Base-by-base conservation (phyloP, 2,888 invertebrate species). In the Leucophora obtusa region DNA sequence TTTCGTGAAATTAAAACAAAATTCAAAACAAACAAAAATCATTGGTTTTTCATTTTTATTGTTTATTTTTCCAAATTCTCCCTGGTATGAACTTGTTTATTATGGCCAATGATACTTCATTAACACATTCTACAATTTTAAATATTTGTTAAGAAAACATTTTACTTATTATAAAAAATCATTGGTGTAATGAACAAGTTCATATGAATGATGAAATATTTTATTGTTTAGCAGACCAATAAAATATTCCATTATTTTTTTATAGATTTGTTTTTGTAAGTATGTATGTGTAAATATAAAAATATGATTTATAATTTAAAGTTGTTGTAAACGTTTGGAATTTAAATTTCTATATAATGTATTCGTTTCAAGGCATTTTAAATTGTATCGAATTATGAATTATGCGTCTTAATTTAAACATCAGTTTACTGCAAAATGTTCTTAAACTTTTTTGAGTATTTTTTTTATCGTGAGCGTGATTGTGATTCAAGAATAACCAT, bases 11-110 rank as follows among this genome's bases (percentile, higher is more conserved):
- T 83, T 83, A 77, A 83, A 84, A 78, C 58, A 75, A 80, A 80
- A 33, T 68, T 80, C 69, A 68, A 71, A 83, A 83, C 83, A 83
- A 51, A 78, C 62, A 69, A 83, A 83, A 84, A 79, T 79, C 71
- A 82, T 84, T 83, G 83, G 78, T 82, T 85, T 82, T 82, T 83
- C 69, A 77, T 82, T 82, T 81, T 54, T n/a, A n/a, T n/a, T n/a
- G n/a, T n/a, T 62, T 78, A 63, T 43, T 71, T 17, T 33, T n/a
- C 21, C 35, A 74, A 53, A 10, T 66, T 50, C 10, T 51, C 38
- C 35, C 38, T 60, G 56, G 66, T 66, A 66, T 81, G 73, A 73
- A 60, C 81, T 70, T 77, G 70, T 77, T 81, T 66, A 70, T 60
- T 72, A 47, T 33, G 47, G 33, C 73, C 77, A 81, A 70, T 56